Percentiles rank a stretch among this genome's conserved stretches.
Conservation (phyloP, 2,113 vertebrate species). For the Silurus asotus region DNA sequence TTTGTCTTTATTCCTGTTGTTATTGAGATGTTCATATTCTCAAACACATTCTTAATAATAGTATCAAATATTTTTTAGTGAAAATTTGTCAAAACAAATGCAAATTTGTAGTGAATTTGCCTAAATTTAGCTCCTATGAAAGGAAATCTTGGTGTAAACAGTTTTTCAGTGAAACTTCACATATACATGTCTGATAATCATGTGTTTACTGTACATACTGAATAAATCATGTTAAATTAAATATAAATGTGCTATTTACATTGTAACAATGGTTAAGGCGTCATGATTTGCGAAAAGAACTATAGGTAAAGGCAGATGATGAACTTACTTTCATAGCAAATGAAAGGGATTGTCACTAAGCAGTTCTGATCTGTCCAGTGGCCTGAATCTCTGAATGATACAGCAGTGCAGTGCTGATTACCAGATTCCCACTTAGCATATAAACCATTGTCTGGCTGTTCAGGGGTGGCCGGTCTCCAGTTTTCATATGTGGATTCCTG, state of each 20-base stretch:
- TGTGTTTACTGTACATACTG: too few relatives aligned
- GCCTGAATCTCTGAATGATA: constrained; percentile 25
- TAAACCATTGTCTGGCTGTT: constrained; percentile 28
- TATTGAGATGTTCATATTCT: neutral
- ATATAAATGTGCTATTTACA: neutral
- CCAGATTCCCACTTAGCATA: neutral
- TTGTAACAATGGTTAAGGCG: neutral
- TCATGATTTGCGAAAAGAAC: neutral
- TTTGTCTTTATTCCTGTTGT: neutral
- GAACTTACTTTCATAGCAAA: constrained; percentile 38
- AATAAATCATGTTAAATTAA: neutral
- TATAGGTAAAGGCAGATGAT: neutral
- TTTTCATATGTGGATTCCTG: constrained; percentile 18
- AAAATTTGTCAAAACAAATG: neutral
- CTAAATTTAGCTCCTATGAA: neutral
- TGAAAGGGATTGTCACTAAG: constrained; percentile 1
- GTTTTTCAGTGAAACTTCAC: too few relatives aligned
- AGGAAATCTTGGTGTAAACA: too few relatives aligned
- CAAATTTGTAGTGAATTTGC: neutral
- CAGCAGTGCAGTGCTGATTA: constrained; percentile 18
- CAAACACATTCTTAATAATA: too few relatives aligned
- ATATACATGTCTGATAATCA: too few relatives aligned
- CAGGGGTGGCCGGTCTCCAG: neutral
- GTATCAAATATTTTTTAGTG: neutral
- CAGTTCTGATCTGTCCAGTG: constrained; percentile 43